Conservation (phyloP, 1,140 invertebrate species). For the Wiebesia pumilae region DNA sequence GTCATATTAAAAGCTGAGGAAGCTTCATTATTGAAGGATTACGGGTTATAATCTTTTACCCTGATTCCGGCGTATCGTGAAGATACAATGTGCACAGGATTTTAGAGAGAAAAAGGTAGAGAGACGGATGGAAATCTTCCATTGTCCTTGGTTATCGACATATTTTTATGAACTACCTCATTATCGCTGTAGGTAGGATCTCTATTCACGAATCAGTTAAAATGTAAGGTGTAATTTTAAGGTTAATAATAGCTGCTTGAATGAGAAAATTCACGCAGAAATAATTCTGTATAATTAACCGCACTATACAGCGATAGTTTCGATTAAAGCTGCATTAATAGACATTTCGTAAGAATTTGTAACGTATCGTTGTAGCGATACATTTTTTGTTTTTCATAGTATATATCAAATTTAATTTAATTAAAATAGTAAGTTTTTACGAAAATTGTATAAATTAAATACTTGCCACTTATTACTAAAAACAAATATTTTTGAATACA, state of each 20-base stretch:
- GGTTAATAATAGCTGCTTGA: background rate
- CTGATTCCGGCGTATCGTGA: background rate
- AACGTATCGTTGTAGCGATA: too few species aligned
- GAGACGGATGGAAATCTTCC: background rate
- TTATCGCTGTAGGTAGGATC: background rate
- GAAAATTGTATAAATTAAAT: too few species aligned
- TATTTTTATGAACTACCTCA: constrained; percentile 48
- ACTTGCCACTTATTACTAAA: too few species aligned
- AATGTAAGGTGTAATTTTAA: background rate
- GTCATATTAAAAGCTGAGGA: constrained; percentile 37
- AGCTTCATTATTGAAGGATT: constrained; percentile 76
- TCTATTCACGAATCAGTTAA: background rate
- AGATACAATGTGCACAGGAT: background rate
- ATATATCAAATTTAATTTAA: background rate
- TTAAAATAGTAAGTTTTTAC: too few species aligned
- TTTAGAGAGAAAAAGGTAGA: background rate
- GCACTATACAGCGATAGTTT: background rate
- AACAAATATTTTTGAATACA: too few species aligned
- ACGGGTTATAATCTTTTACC: constrained; percentile 74
- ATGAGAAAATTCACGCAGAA: background rate
- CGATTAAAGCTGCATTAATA: background rate
- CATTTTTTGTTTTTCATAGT: background rate
- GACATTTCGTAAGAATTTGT: background rate
- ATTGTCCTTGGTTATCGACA: constrained; percentile 44
- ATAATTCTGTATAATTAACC: constrained; percentile 13